Conservation (phyloP, 2,797 vertebrate genomes). For the Pygocentrus nattereri region DNA sequence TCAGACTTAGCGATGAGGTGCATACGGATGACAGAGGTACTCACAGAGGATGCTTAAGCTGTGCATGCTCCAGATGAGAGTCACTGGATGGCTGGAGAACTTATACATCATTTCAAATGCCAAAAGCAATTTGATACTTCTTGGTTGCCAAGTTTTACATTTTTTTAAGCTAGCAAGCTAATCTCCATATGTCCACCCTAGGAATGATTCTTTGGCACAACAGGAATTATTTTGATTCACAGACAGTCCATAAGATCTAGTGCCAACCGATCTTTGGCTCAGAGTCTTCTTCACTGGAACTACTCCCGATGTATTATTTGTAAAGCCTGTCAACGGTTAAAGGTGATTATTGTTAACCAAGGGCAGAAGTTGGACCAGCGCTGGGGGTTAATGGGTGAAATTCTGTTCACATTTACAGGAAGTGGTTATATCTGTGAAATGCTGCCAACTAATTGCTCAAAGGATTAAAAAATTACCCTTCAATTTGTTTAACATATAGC, state of each 20-base stretch:
- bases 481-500: slow-evolving; percentile 49
- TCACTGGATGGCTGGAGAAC: not conserved
- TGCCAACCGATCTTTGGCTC: not conserved
- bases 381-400: slow-evolving; percentile 5
- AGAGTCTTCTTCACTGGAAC: slow-evolving; percentile 1
- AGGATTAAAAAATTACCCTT: slow-evolving; percentile 43
- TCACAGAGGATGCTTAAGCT: slow-evolving; percentile 12
- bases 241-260: not conserved
- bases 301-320: slow-evolving; percentile 6
- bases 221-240: not conserved
- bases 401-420: slow-evolving; percentile 44
- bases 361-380: slow-evolving; percentile 4
- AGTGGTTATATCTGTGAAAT: slow-evolving; percentile 38
- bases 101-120: not conserved
- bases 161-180: not conserved
- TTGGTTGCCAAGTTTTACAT: not conserved
- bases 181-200: slow-evolving; percentile 9
- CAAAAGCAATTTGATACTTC: not conserved
- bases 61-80: not conserved
- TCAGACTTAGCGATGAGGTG: slow-evolving; percentile 11
- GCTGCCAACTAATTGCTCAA: slow-evolving; percentile 27
- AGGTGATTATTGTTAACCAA: slow-evolving; percentile 23
- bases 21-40: slow-evolving; percentile 1
- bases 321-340: not conserved
- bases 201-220: not conserved